These are phyloP conservation scores for Lingula anatina DNA, from an alignment of 2,888 invertebrate genomes.

Conservation along the genomic window DNA sequence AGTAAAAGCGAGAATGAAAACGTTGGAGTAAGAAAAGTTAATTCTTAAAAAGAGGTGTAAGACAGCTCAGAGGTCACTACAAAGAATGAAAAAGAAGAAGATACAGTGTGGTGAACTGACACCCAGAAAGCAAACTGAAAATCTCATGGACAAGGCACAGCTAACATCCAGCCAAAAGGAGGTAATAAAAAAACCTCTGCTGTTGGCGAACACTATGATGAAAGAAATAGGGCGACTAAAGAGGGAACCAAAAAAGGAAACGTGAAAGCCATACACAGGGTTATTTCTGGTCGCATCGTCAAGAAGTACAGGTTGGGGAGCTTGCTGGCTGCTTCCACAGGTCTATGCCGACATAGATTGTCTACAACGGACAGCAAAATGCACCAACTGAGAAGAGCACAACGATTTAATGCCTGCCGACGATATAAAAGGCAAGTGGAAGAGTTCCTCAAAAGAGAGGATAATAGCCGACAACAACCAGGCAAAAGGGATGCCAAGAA, in stretches of 20 bases:
- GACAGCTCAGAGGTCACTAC: background rate
- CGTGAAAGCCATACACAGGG: no score
- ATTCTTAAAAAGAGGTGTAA: background rate
- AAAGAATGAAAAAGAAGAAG: background rate
- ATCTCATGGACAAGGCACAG: background rate
- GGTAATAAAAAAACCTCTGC: no score
- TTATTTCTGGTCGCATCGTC: no score
- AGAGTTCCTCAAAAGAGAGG: conserved; percentile 3
- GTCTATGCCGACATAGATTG: no score
- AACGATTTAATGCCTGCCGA: background rate
- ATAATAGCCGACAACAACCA: background rate
- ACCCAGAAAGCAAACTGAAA: background rate
- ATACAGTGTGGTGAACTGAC: no score
- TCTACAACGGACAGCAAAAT: no score
- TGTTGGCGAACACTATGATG: no score
- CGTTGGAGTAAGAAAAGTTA: background rate
- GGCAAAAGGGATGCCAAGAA: background rate
- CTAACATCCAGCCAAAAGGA: no score
- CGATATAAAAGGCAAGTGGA: conserved; percentile 1
- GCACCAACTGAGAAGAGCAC: background rate
- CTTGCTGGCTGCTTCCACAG: no score
- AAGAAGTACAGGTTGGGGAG: no score
- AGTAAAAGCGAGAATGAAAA: background rate
- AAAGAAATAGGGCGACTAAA: no score
- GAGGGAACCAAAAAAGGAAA: no score